Percentiles rank a stretch among this genome's conserved stretches.
phyloP scores from a whole-genome alignment of 2,797 vertebrate species.

The Sebastes trivittatus region DNA sequence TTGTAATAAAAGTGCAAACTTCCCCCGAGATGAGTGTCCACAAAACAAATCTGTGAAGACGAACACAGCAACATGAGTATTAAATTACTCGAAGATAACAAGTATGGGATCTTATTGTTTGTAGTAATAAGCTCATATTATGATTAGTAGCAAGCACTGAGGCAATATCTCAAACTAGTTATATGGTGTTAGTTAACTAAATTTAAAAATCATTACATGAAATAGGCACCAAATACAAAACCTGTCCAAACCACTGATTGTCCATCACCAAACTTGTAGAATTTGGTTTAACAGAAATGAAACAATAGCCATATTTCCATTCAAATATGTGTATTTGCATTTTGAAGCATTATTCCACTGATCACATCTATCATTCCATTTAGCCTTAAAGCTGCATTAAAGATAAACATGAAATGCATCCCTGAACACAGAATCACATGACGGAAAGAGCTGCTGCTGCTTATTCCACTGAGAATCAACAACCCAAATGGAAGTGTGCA shows the following conservation, averaged over 20 bases:
- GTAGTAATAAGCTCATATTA: background rate
- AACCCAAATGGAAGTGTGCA: background rate
- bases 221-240: background rate
- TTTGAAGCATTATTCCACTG: background rate
- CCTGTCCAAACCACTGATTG: background rate
- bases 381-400: background rate
- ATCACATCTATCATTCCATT: background rate
- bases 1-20: background rate
- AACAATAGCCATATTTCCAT: background rate
- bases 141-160: background rate
- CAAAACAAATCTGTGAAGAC: background rate
- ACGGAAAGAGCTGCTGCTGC: background rate
- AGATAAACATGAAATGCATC: background rate
- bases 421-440: background rate
- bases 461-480: slow-evolving; percentile 2
- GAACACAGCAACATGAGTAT: background rate
- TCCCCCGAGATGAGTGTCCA: background rate
- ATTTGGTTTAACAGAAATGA: background rate
- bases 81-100: background rate
- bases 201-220: background rate
- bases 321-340: background rate
- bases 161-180: background rate
- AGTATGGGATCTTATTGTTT: background rate
- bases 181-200: background rate
- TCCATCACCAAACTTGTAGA: background rate